Percentiles rank a stretch among this genome's conserved stretches.
Evolutionary conservation across 2,113 vertebrate species (phyloP).

Genomic region (Felis chaus): DNA sequence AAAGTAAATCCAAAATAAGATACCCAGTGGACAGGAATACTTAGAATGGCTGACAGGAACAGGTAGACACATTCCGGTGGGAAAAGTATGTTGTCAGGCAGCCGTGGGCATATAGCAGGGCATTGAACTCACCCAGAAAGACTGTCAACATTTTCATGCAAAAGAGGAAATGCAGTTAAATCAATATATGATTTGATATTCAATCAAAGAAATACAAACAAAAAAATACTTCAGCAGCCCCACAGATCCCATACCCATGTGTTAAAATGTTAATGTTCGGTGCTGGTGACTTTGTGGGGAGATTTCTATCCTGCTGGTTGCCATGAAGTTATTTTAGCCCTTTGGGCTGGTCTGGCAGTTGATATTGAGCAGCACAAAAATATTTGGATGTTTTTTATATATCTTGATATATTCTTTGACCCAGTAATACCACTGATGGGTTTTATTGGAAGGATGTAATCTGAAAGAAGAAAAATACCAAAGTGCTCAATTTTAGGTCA

Average conservation of each 20-base stretch:
- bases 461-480: background rate
- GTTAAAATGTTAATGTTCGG: background rate
- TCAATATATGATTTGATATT: background rate
- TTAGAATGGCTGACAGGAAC: background rate
- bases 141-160: background rate
- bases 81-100: background rate
- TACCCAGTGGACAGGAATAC: background rate
- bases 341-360: background rate
- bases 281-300: background rate
- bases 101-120: accelerated
- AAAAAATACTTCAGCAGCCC: background rate
- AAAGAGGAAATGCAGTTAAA: background rate
- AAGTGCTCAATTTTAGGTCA: background rate
- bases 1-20: background rate
- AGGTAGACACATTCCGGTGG: background rate
- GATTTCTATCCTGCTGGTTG: background rate
- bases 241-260: accelerated
- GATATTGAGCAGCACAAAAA: background rate
- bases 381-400: background rate
- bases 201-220: background rate
- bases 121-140: background rate
- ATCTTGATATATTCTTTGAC: background rate
- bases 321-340: background rate
- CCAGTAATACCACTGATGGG: background rate
- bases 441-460: background rate